Percentiles rank a stretch among this genome's conserved stretches.
Evolutionary conservation across 2,113 vertebrate genomes (phyloP).

Genomic region (Cinclus mexicanus): DNA sequence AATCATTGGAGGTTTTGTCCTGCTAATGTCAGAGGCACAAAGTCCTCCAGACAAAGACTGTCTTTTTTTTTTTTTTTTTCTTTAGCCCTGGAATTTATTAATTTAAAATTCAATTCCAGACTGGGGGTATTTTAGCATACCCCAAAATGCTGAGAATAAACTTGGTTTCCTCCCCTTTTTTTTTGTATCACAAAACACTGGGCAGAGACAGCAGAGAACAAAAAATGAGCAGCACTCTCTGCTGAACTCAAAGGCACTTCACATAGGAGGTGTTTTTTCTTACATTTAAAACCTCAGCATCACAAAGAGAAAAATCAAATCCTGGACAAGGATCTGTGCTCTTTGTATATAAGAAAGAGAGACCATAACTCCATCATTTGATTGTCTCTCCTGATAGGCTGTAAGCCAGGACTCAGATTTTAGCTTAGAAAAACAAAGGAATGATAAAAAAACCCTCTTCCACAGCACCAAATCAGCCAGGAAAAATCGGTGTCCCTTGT

Average conservation of each 20-base stretch:
- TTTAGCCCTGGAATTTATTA: not conserved
- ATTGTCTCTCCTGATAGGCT: not conserved
- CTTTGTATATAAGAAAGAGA: not conserved
- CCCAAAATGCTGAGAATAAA: not conserved
- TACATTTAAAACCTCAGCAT: not conserved
- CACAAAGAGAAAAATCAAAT: not conserved
- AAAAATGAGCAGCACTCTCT: not conserved
- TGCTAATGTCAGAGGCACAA: slow-evolving; percentile 29
- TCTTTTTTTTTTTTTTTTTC: not conserved
- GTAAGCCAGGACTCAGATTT: not conserved
- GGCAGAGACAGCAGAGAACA: not conserved
- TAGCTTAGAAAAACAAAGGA: not conserved
- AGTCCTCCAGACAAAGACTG: not conserved
- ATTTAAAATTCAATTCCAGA: not conserved
- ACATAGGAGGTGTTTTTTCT: not conserved
- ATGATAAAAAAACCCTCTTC: not conserved
- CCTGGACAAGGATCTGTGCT: not conserved
- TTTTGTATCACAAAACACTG: not conserved
- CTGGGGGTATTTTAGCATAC: not conserved
- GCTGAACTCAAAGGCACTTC: not conserved
- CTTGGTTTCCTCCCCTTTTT: not conserved
- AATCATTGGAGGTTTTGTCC: slow-evolving; percentile 40
- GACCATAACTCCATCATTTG: not conserved
- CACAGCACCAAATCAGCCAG: not conserved
- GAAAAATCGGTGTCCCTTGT: not conserved